These are phyloP conservation scores for Drosophila aldrichi DNA, from an alignment of 2,888 invertebrate genomes.

Conservation along the genomic window DNA sequence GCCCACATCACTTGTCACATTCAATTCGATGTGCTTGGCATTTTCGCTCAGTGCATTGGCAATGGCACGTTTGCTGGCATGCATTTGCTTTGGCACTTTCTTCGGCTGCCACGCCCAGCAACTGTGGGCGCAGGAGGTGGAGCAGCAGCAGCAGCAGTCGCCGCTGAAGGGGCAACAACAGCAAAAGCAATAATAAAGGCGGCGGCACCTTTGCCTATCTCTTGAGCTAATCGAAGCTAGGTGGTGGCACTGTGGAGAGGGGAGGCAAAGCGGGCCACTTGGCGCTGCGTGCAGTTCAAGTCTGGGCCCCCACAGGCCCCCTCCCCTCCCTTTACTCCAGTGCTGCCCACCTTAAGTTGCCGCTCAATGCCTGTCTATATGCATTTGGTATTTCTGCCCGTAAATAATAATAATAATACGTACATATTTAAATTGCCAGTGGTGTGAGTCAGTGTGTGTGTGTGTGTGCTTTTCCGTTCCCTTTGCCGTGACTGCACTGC, in stretches of 20 bases:
- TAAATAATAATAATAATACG: slow-evolving; percentile 76
- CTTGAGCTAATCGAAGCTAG: slow-evolving; percentile 67
- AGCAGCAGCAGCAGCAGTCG: slow-evolving; percentile 8
- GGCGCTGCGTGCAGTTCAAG: slow-evolving; percentile 62
- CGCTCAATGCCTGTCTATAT: slow-evolving; percentile 22
- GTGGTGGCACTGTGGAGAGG: slow-evolving; percentile 11
- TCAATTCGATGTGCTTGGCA: background rate
- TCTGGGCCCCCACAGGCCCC: background rate
- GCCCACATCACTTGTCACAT: background rate
- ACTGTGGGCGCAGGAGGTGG: slow-evolving; percentile 41
- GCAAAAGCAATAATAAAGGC: slow-evolving; percentile 12
- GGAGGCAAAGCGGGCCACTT: slow-evolving; percentile 11
- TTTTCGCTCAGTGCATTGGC: slow-evolving; percentile 38
- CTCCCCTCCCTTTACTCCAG: background rate
- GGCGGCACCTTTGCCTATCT: slow-evolving; percentile 67
- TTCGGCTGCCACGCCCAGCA: slow-evolving; percentile 52
- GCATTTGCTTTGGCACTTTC: slow-evolving; percentile 58
- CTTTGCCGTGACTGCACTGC: slow-evolving; percentile 39
- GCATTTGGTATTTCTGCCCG: slow-evolving; percentile 42
- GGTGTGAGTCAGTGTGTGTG: slow-evolving; percentile 11
- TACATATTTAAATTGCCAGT: slow-evolving; percentile 72
- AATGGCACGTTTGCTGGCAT: slow-evolving; percentile 47
- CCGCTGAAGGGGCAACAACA: slow-evolving; percentile 42
- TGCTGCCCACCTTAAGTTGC: slow-evolving; percentile 8
- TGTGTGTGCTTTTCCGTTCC: slow-evolving; percentile 10